Evolutionary conservation across 1,140 invertebrate genomes (phyloP).

Genomic region (Drusus annulatus): DNA sequence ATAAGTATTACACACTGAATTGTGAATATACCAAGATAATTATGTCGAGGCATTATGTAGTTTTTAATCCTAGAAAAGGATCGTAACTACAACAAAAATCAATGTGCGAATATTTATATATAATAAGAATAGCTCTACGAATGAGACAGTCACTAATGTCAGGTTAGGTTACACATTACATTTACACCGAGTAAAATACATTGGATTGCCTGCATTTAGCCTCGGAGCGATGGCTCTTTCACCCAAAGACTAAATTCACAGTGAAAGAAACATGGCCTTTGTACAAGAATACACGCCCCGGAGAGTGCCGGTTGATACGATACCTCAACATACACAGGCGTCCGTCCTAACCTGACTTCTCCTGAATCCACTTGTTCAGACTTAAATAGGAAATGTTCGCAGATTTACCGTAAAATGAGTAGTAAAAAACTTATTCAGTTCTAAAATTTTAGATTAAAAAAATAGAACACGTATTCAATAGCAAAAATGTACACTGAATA

Average conservation of each 20-base stretch:
- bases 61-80: constrained; percentile 58
- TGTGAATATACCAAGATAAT: constrained; percentile 57
- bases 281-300: constrained; percentile 21
- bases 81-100: constrained; percentile 58
- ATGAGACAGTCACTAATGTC: constrained; percentile 58
- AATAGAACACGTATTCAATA: constrained; percentile 59
- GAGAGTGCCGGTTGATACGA: constrained; percentile 26
- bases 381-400: constrained; percentile 58
- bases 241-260: constrained; percentile 55
- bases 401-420: constrained; percentile 57
- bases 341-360: constrained; percentile 55
- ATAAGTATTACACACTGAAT: constrained; percentile 64
- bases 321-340: constrained; percentile 13
- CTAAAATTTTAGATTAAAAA: constrained; percentile 58
- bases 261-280: constrained; percentile 51
- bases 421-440: constrained; percentile 57
- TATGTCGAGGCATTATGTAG: constrained; percentile 57
- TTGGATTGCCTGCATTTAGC: constrained; percentile 57
- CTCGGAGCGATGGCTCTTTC: constrained; percentile 56
- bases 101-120: constrained; percentile 58
- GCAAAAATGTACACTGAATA: constrained; percentile 58
- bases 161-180: constrained; percentile 59
- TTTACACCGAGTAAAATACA: constrained; percentile 55
- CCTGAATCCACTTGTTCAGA: constrained; percentile 51
- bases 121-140: constrained; percentile 59